Evolutionary conservation across 2,113 vertebrate species (phyloP), one percentile per base, ranked within the genome.

Genomic region (Laticauda laticaudata): DNA sequence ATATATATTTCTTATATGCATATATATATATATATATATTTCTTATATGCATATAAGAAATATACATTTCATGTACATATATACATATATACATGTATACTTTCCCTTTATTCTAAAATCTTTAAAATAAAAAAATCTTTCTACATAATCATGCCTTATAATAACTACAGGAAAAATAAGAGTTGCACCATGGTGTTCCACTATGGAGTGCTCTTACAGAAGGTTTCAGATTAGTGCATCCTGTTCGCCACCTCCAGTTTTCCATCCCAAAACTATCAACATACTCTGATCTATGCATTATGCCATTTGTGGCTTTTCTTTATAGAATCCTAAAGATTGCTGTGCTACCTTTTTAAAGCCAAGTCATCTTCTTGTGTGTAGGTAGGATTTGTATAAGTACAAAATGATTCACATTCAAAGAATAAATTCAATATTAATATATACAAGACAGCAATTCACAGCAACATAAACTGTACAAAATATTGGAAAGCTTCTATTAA

Each of bases 401-500:
- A 20, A 29, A 51, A 55, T 20, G 7, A 57, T 24, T 11, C 34
- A 89, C n/a, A 57, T 21, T 89, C 54, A 75, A n/a, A 75, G 64
- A 75, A 75, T 75, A n/a, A 75, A 75, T 75, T 75, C n/a, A 34
- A 14, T 75, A 57, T 54, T 55, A 20, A 15, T 21, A 55, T 88
- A 88, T 55, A 88, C 54, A 45, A 20, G 57, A 64, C 24, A 51
- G 34, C 34, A 69, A 39, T 55, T 39, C 18, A 29, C 26, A 43
- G 34, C 53, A 86, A 91, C 4, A 26, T 55, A 64, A 45, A 18
- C 1, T 7, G 15, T 48, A 34, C 24, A 69, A 61, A 57, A 89
- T 14, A 89, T 92, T 45, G 85, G 12, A 57, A 88, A 88, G 21
- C 75, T 94, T 34, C 86, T 91, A 89, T 51, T 55, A 93, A 91